Evolutionary conservation across 2,113 vertebrate species (phyloP).

Genomic region (Tetraodon nigroviridis): DNA sequence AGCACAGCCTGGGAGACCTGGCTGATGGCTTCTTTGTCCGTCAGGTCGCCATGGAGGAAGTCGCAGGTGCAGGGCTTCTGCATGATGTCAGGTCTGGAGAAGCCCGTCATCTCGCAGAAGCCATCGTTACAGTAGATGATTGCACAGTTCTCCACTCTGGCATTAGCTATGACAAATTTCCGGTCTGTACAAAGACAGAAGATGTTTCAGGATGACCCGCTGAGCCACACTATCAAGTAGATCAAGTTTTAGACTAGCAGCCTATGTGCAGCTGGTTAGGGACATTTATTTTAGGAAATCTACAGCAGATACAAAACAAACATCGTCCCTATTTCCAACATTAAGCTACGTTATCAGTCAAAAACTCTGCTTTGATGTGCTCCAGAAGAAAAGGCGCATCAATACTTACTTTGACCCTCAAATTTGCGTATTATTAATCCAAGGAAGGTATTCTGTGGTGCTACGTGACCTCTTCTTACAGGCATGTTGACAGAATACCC

Average conservation of each 20-base stretch:
- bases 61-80: conserved; percentile 97
- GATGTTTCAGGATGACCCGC: background rate
- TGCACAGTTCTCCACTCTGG: conserved; percentile 95
- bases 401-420: conserved; percentile 98
- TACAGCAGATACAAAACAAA: background rate
- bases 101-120: conserved; percentile 99
- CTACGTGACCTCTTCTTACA: conserved; percentile 98
- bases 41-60: conserved; percentile 93
- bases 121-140: conserved; percentile 99
- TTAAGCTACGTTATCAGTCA: no score
- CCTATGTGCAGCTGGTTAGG: background rate
- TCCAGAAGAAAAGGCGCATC: background rate
- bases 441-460: conserved; percentile 97
- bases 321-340: background rate
- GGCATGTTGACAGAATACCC: conserved; percentile 86
- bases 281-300: no score
- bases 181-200: conserved; percentile 81
- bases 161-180: conserved; percentile 99
- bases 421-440: conserved; percentile 99
- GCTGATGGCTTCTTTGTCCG: conserved; percentile 86
- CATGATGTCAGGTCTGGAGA: conserved; percentile 97
- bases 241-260: background rate
- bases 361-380: no score
- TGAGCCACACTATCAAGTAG: background rate
- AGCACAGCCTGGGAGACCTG: conserved; percentile 90